Conservation (phyloP, 2,888 invertebrate species). For the Leptodirus hochenwartii region DNA sequence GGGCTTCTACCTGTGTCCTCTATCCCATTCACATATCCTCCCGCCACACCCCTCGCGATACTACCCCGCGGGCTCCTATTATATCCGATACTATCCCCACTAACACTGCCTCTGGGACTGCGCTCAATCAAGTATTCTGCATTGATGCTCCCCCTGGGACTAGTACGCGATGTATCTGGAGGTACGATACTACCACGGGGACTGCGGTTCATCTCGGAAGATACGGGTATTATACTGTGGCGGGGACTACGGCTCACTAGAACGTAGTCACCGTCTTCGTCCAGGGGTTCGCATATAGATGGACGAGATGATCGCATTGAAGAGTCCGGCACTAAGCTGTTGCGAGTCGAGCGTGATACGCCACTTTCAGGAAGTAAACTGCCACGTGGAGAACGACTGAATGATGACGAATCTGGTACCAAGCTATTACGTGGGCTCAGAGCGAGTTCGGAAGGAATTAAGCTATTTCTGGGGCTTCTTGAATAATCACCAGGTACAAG, state of each 20-base stretch:
- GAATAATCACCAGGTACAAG: slow-evolving; percentile 36
- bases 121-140: slow-evolving; percentile 15
- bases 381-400: slow-evolving; percentile 36
- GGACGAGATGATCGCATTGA: no score
- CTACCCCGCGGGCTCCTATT: slow-evolving; percentile 41
- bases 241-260: slow-evolving; percentile 29
- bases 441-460: slow-evolving; percentile 19
- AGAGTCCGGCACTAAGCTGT: slow-evolving; percentile 26
- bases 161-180: slow-evolving; percentile 30
- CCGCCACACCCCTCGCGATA: slow-evolving; percentile 34
- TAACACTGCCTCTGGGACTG: slow-evolving; percentile 39
- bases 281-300: no score
- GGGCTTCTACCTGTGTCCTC: slow-evolving; percentile 31
- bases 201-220: slow-evolving; percentile 27
- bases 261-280: no score
- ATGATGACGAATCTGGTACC: slow-evolving; percentile 25
- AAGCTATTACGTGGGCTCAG: slow-evolving; percentile 33
- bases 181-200: slow-evolving; percentile 42
- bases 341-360: slow-evolving; percentile 31
- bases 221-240: slow-evolving; percentile 25
- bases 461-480: slow-evolving; percentile 35
- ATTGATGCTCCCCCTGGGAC: slow-evolving; percentile 26
- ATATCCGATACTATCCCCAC: slow-evolving; percentile 32
- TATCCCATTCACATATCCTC: no score
- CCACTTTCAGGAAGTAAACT: slow-evolving; percentile 40